Conservation (phyloP, 2,888 invertebrate genomes). For the Torymus auratus region DNA sequence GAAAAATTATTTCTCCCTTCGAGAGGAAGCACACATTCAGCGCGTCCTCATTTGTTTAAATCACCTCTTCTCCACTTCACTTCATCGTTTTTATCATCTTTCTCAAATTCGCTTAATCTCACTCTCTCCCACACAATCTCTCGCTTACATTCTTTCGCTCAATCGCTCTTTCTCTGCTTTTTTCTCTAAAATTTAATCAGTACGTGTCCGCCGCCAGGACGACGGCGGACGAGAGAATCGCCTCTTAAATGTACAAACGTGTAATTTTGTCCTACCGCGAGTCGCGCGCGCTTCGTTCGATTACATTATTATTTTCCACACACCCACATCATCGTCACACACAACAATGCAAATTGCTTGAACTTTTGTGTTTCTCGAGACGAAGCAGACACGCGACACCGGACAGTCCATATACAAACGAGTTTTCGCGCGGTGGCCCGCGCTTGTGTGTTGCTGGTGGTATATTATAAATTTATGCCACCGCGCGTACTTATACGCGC, state of each 20-base stretch:
- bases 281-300: not conserved
- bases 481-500: not conserved
- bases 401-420: too few relatives aligned
- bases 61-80: constrained; percentile 50
- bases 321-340: too few relatives aligned
- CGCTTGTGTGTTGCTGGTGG: too few relatives aligned
- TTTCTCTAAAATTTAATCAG: constrained; percentile 56
- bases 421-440: too few relatives aligned
- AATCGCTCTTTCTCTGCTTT: constrained; percentile 19
- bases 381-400: too few relatives aligned
- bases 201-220: constrained; percentile 48
- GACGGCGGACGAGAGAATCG: constrained; percentile 48
- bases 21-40: constrained; percentile 47
- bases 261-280: constrained; percentile 15
- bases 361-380: too few relatives aligned
- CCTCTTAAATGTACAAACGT: not conserved
- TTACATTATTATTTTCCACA: too few relatives aligned
- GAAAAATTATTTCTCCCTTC: too few relatives aligned
- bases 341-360: too few relatives aligned
- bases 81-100: constrained; percentile 14
- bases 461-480: too few relatives aligned
- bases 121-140: constrained; percentile 26
- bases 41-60: not conserved
- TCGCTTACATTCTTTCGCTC: constrained; percentile 1
- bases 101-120: constrained; percentile 16